Base-by-base conservation (phyloP, 2,113 vertebrate genomes). In the Candoia aspera region DNA sequence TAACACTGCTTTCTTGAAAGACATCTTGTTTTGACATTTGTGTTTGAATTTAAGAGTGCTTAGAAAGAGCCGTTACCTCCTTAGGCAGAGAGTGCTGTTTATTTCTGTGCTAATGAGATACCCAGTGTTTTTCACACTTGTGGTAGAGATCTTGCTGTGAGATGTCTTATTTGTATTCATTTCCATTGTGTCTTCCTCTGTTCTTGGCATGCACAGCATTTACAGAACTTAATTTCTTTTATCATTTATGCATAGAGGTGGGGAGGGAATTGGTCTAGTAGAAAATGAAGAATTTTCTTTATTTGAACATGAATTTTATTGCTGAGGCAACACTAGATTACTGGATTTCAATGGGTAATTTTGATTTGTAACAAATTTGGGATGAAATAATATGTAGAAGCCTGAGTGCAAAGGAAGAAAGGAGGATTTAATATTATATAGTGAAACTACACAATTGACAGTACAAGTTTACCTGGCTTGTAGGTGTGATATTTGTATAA, bases 161-260 rank as follows among this genome's bases (percentile, higher is more conserved):
- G 46, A 8, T 93, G 8, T 90, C 64, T 93, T 96, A 95, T 96
- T 96, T 96, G 84, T 95, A 95, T 96, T 97, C 46, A 92, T 93
- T 97, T 95, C 92, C 89, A 42, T 86, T 95, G 55, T 4, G 1
- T 87, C 85, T 94, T 96, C 84, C 55, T 84, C 94, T 90, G 37
- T 95, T 94, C 85, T 58, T 62, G 85, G 53, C 93, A 95, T 95
- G 95, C 96, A 93, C 91, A 95, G 58, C 79, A 96, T 94, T 95
- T 95, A 94, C 90, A 96, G 94, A 95, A 96, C 87, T 96, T 97
- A 96, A 96, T 97, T 96, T 96, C 15, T 92, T 95, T 96, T 93
- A 93, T 94, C 58, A 90, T 58, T 93, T 96, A 83, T 95, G n/a
- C 49, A 92, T 24, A 90, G 0, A 8, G 64, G 53, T 24, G 19